Percentiles rank a stretch among this genome's conserved stretches.
These are phyloP conservation scores for Noctua janthina DNA, from an alignment of 2,888 invertebrate genomes.

Conservation along the genomic window DNA sequence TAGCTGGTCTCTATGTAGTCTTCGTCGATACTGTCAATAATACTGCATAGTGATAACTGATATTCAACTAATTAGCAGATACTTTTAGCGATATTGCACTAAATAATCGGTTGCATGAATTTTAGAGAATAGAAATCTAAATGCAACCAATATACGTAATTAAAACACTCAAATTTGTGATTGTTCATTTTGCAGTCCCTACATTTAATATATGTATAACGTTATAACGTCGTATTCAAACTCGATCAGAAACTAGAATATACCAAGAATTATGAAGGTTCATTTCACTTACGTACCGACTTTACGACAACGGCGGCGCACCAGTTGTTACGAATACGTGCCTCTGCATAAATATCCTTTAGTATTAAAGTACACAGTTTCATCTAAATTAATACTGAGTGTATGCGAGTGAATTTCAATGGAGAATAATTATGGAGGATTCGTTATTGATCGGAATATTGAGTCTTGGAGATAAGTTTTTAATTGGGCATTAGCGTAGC, in stretches of 20 bases:
- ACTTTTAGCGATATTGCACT: not conserved
- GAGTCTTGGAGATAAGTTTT: not conserved
- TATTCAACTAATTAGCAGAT: not conserved
- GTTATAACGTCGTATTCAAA: constrained; percentile 5
- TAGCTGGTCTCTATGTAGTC: not conserved
- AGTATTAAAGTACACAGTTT: constrained; percentile 25
- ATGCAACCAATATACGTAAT: not conserved
- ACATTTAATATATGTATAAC: not conserved
- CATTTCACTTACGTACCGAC: constrained; percentile 51
- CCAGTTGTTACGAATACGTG: constrained; percentile 49
- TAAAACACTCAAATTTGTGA: not conserved
- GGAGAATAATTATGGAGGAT: not conserved
- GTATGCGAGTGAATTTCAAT: constrained; percentile 35
- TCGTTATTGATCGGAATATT: constrained; percentile 15
- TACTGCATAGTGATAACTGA: too few relatives aligned
- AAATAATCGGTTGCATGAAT: not conserved
- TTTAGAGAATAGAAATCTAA: not conserved
- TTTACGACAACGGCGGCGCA: constrained; percentile 38
- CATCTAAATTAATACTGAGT: constrained; percentile 29
- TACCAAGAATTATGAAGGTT: constrained; percentile 32
- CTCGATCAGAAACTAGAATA: constrained; percentile 27
- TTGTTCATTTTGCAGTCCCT: not conserved
- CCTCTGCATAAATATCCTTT: constrained; percentile 44
- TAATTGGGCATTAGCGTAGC: not conserved
- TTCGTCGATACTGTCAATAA: not conserved